Evolutionary conservation across 2,888 invertebrate species (phyloP), one percentile per base, ranked within the genome.

Genomic region (Standfussiana lucernea): DNA sequence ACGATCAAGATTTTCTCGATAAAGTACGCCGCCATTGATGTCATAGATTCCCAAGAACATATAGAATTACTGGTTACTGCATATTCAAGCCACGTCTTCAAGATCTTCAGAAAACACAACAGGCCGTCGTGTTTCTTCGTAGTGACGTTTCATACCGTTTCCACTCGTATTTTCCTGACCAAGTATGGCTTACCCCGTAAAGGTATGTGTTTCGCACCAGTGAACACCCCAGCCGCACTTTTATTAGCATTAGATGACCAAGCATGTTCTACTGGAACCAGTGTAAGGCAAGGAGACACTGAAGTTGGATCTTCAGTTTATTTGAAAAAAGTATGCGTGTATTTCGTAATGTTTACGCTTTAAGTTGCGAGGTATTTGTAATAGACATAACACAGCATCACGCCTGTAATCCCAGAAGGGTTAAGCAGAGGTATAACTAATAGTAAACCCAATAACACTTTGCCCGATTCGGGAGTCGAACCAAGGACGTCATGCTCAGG

Each of bases 241-340:
- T 94, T 95, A 95, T 94, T 93, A 93, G 89, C 89, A 93, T 94
- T 94, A 92, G 93, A 93, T 95, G 95, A 95, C 94, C 92, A 92
- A 92, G 94, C 95, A 92, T 86, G 88, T 93, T 92, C 86, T 79
- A 85, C 73, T 71, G 83, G 82, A 81, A 88, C 83, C 84, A 84
- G 72, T 77, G 64, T 42, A 61, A 72, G 28, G 13, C 37, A 67
- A 75, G 68, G 40, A 62, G 50, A n/a, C 40, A 64, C 47, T 64
- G 45, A 69, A 42, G 59, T 62, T 59, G 64, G 28, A 40, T 67
- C 28, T 72, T 70, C 24, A 67, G 45, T 53, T 59, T 42, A 66
- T 50, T 62, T 75, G n/a, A 61, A 75, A 65, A 59, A 62, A 1
- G 18, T 8, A 35, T 24, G 13, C 0, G n/a, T 80, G 8, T 15